Conservation (phyloP, 1,140 invertebrate species). For the Zaprionus capensis region DNA sequence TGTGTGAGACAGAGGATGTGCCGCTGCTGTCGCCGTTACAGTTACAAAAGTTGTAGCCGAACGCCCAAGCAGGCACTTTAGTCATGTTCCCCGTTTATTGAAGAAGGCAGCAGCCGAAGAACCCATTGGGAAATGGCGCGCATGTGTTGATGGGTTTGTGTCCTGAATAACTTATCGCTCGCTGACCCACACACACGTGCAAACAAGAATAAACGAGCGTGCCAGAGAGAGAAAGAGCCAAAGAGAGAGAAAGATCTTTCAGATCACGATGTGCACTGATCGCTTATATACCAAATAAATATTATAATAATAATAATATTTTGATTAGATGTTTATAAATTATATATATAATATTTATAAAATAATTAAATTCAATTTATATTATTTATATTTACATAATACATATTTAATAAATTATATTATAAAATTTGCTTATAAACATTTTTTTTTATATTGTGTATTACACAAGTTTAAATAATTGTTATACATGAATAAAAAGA, state of each 20-base stretch:
- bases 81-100: constrained; percentile 67
- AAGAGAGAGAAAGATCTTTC: not conserved
- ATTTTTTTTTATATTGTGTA: too few species aligned
- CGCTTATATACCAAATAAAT: too few species aligned
- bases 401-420: too few species aligned
- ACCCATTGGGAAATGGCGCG: constrained; percentile 55
- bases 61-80: constrained; percentile 56
- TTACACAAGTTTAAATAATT: too few species aligned
- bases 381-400: too few species aligned
- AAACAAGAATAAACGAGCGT: not conserved
- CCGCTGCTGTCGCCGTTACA: constrained; percentile 66
- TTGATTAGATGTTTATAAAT: too few species aligned
- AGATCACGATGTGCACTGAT: not conserved
- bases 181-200: constrained; percentile 4
- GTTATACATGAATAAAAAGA: too few species aligned
- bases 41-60: constrained; percentile 72
- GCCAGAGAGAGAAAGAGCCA: not conserved
- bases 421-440: too few species aligned
- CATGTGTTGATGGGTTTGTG: constrained; percentile 49
- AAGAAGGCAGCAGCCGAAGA: constrained; percentile 53
- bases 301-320: too few species aligned
- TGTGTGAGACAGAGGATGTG: constrained; percentile 42
- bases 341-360: too few species aligned
- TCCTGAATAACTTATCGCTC: constrained; percentile 12
- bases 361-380: too few species aligned